phyloP scores from a whole-genome alignment of 2,113 vertebrate genomes.

The Piliocolobus tephrosceles region DNA sequence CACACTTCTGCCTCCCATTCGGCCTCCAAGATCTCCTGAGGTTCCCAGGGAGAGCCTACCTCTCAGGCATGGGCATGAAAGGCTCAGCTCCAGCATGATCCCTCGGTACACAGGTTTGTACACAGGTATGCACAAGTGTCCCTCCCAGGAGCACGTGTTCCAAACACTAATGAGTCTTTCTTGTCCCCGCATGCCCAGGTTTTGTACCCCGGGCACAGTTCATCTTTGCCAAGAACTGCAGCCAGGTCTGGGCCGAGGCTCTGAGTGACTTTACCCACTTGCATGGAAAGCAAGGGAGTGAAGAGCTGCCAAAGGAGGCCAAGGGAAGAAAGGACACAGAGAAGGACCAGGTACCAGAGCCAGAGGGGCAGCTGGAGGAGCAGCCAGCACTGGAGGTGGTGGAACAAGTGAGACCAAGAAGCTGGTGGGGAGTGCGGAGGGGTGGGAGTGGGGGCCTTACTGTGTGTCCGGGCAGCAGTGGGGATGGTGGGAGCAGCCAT shows the following conservation, averaged over 20 bases:
- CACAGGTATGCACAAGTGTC: background rate
- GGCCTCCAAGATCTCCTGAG: constrained; percentile 45
- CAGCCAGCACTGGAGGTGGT: background rate
- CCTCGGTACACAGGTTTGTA: constrained; percentile 88
- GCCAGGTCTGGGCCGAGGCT: constrained; percentile 80
- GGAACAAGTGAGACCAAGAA: constrained; percentile 49
- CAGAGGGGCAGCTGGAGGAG: background rate
- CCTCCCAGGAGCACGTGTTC: background rate
- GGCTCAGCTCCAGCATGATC: constrained; percentile 79
- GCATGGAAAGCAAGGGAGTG: background rate
- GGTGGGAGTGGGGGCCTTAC: background rate
- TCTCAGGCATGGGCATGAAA: constrained; percentile 36
- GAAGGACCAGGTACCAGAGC: background rate
- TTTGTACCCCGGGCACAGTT: constrained; percentile 84
- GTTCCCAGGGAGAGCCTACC: background rate
- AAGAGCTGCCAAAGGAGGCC: background rate
- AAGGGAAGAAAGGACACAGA: background rate
- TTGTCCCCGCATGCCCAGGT: constrained; percentile 48
- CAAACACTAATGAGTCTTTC: background rate
- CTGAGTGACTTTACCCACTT: constrained; percentile 72
- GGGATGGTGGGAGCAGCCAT: background rate
- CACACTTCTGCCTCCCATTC: constrained; percentile 79
- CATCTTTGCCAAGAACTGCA: constrained; percentile 85
- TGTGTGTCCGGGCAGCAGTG: background rate
- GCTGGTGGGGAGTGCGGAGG: accelerated